Conservation (phyloP, 1,140 invertebrate species). For the Pteromalus puparum region DNA sequence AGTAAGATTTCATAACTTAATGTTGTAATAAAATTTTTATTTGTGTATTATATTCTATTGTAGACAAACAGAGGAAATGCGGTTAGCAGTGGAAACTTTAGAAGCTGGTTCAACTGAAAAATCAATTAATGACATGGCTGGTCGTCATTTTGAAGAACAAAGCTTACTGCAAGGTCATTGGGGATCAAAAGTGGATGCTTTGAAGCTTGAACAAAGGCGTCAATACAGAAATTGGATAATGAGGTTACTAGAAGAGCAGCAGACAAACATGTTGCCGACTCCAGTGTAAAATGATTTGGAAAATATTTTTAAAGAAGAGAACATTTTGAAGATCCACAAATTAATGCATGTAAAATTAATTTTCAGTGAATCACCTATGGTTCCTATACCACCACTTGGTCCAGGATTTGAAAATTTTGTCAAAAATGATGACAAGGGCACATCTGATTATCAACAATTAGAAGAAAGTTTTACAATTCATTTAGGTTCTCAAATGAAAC, state of each 20-base stretch:
- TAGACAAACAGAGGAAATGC: slow-evolving; percentile 88
- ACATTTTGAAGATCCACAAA: slow-evolving; percentile 12
- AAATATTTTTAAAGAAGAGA: slow-evolving; percentile 26
- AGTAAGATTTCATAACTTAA: slow-evolving; percentile 69
- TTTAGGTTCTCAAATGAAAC: slow-evolving; percentile 97
- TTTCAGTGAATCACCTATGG: slow-evolving; percentile 69
- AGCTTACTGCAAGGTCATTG: slow-evolving; percentile 85
- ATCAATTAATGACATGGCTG: slow-evolving; percentile 85
- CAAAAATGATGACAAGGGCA: slow-evolving; percentile 64
- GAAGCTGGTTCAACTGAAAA: slow-evolving; percentile 82
- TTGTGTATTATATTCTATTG: slow-evolving; percentile 49
- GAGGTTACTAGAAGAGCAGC: slow-evolving; percentile 82
- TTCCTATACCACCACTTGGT: slow-evolving; percentile 64
- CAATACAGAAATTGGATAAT: slow-evolving; percentile 90
- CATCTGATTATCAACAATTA: slow-evolving; percentile 67
- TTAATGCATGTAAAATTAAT: slow-evolving; percentile 34
- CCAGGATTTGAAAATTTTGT: slow-evolving; percentile 61
- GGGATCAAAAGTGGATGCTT: slow-evolving; percentile 84
- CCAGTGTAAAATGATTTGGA: slow-evolving; percentile 73
- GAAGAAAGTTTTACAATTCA: slow-evolving; percentile 99
- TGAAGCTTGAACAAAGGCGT: slow-evolving; percentile 83
- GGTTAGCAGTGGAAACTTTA: slow-evolving; percentile 81
- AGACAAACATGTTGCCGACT: slow-evolving; percentile 76
- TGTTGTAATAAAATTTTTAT: slow-evolving; percentile 10
- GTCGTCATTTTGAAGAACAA: slow-evolving; percentile 86